Evolutionary conservation across 2,797 vertebrate genomes (phyloP).

Genomic region (Eulemur mongoz): DNA sequence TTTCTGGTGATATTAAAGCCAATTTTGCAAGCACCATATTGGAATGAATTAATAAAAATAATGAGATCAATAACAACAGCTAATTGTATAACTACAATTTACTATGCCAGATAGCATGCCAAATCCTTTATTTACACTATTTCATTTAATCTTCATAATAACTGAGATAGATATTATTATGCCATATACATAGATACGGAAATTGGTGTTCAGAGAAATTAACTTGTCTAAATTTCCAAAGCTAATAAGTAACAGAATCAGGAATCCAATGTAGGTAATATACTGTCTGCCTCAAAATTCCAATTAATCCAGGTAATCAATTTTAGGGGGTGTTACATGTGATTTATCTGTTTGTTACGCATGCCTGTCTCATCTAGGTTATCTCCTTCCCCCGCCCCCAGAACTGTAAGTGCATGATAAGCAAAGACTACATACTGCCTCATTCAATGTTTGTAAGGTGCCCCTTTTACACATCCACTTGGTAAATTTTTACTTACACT

Average conservation of each 20-base stretch:
- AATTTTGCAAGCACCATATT: not conserved
- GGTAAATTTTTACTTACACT: not conserved
- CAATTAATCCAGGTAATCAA: not conserved
- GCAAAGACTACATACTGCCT: not conserved
- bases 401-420: not conserved
- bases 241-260: not conserved
- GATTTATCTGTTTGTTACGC: not conserved
- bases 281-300: not conserved
- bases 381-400: fast-evolving
- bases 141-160: slow-evolving; percentile 5
- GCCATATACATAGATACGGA: not conserved
- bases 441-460: not conserved
- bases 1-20: not conserved
- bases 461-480: not conserved
- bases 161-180: not conserved
- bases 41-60: not conserved
- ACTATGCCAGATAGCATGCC: not conserved
- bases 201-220: not conserved
- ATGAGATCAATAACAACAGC: not conserved
- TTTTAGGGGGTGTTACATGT: not conserved
- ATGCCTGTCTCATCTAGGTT: not conserved
- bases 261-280: not conserved
- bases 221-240: not conserved
- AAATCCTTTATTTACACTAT: not conserved
- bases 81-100: not conserved